These are phyloP conservation scores for Homarus americanus DNA, from an alignment of 1,140 invertebrate species.

Conservation along the genomic window DNA sequence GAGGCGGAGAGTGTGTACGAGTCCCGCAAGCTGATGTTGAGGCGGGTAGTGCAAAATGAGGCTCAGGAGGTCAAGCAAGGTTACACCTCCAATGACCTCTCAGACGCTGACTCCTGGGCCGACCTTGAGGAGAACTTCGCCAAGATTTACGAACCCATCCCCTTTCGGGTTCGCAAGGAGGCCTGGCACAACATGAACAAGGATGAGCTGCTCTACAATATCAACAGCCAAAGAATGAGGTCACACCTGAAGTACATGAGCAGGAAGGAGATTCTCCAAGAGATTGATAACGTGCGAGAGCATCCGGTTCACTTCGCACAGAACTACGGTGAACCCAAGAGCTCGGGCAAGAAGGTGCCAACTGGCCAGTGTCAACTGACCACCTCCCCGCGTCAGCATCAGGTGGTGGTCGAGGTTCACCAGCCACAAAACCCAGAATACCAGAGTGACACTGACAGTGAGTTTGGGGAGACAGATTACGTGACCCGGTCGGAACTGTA, in stretches of 20 bases:
- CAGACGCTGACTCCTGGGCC: conserved; percentile 76
- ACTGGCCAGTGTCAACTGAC: not conserved
- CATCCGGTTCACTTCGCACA: conserved; percentile 15
- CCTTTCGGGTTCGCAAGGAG: conserved; percentile 72
- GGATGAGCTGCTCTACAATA: conserved; percentile 70
- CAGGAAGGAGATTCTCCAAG: conserved; percentile 72
- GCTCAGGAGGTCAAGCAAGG: conserved; percentile 3
- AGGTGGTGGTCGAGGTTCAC: conserved; percentile 72
- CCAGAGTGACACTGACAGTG: conserved; percentile 56
- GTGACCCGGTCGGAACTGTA: conserved; percentile 74
- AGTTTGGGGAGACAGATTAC: conserved; percentile 73
- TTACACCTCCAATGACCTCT: conserved; percentile 1
- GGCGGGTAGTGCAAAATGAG: conserved; percentile 69
- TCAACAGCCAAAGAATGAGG: conserved; percentile 67
- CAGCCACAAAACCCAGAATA: not conserved
- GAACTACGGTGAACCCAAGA: not conserved
- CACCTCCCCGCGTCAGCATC: conserved; percentile 22
- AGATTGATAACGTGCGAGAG: conserved; percentile 61
- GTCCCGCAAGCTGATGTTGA: conserved; percentile 75
- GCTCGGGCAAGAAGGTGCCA: too few relatives aligned
- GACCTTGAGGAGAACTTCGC: conserved; percentile 77
- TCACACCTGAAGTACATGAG: conserved; percentile 72
- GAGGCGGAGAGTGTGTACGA: conserved; percentile 75
- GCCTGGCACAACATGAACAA: conserved; percentile 74
- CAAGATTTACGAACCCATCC: conserved; percentile 76